Evolutionary conservation across 2,888 invertebrate genomes (phyloP), one percentile per base, ranked within the genome.

Genomic region (Ectobius pallidus): DNA sequence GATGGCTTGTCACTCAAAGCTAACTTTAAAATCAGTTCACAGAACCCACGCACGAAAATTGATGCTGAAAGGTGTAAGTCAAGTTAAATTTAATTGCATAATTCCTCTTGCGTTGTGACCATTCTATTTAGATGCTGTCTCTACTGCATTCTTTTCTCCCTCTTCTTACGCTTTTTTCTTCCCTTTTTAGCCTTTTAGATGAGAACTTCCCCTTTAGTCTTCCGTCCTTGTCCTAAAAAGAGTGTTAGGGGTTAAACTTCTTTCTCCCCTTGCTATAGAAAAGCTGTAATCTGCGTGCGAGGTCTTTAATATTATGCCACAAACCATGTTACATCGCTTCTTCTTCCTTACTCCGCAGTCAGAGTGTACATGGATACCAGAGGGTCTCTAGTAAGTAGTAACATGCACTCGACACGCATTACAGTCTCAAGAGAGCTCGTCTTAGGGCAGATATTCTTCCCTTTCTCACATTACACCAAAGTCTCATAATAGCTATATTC

Each of bases 221-320:
- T 1, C 44, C 46, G n/a, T 46, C n/a, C 65, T 58, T 65, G 65
- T 65, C 46, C 46, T 46, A 18, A 22, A 65, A 65, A 65, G 65
- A 46, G 44, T 65, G 65, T 44, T 27, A 58, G 14, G 65, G 25
- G 46, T 25, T 27, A 27, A 65, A 65, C 16, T 42, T 16, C 65
- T 11, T 34, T 30, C 30, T n/a, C 39, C 42, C 65, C 44, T 44
- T 55, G 18, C 63, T 63, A 42, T 42, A 63, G 63, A 42, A 63
- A 63, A 63, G 63, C 63, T 39, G 65, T 65, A 65, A 65, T 65
- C 65, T 65, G 27, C 46, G 46, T 44, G 46, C 65, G 27, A 46
- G 46, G 65, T 65, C 65, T 65, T 44, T 44, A 65, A 65, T 65
- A n/a, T n/a, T n/a, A 65, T 65, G 65, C 65, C 46, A 65, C 63